Evolutionary conservation across 2,113 vertebrate genomes (phyloP).

Genomic region (Ibidorhyncha struthersii): DNA sequence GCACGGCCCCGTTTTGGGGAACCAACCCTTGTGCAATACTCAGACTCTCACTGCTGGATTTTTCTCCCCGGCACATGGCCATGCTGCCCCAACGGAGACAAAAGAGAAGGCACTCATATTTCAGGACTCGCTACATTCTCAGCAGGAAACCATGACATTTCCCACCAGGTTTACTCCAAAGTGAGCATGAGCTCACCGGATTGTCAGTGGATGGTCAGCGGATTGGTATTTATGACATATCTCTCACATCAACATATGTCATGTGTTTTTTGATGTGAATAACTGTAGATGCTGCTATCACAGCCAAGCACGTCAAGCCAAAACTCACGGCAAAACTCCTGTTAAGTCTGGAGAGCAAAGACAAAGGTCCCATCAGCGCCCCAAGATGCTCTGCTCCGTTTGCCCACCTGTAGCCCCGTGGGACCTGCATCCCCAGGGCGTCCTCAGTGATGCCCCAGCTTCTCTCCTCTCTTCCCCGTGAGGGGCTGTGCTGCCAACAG

Average conservation of each 20-base stretch:
- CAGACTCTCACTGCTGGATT: not conserved
- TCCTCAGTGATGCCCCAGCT: not conserved
- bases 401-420: not conserved
- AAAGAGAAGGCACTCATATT: not conserved
- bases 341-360: not conserved
- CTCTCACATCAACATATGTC: not conserved
- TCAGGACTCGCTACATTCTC: not conserved
- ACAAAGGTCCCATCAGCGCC: not conserved
- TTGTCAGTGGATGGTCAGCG: too few species aligned
- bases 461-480: not conserved
- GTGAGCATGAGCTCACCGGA: not conserved
- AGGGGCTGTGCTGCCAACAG: not conserved
- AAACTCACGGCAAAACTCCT: not conserved
- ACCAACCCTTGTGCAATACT: not conserved
- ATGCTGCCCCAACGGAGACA: not conserved
- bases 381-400: not conserved
- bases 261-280: not conserved
- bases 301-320: not conserved
- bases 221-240: not conserved
- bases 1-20: not conserved
- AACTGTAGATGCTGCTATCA: not conserved
- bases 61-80: not conserved
- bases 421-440: fast-evolving
- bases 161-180: not conserved
- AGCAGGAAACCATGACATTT: not conserved